These are phyloP conservation scores for Spodoptera frugiperda DNA, from an alignment of 1,140 invertebrate genomes.

Conservation along the genomic window DNA sequence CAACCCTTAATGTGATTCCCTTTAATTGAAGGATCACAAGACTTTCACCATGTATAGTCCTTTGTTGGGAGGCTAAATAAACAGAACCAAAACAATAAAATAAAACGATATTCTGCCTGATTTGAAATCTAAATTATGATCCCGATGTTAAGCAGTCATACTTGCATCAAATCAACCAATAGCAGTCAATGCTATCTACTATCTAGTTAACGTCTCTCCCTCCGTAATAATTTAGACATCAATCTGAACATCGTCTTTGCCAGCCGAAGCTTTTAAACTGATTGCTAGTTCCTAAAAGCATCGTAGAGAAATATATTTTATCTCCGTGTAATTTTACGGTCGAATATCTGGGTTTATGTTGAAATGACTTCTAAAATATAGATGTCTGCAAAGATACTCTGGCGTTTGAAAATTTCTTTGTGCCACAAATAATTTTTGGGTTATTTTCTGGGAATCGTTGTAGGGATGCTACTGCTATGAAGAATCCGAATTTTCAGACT, in stretches of 20 bases:
- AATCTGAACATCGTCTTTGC: conserved; percentile 21
- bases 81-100: no score
- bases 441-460: no score
- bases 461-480: no score
- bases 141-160: no score
- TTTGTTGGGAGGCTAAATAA: no score
- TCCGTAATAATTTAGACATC: conserved; percentile 15
- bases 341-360: background rate
- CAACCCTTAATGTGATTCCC: no score
- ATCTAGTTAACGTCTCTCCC: background rate
- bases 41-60: no score
- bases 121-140: background rate
- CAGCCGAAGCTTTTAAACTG: conserved; percentile 23
- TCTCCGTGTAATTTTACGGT: background rate
- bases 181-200: background rate
- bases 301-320: background rate
- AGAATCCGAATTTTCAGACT: no score
- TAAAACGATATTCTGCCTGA: background rate
- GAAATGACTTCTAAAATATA: background rate
- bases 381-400: background rate
- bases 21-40: no score
- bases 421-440: no score
- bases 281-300: conserved; percentile 9
- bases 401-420: no score
- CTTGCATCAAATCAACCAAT: no score